phyloP scores from a whole-genome alignment of 2,797 vertebrate species.

The Cetoscarus ocellatus region DNA sequence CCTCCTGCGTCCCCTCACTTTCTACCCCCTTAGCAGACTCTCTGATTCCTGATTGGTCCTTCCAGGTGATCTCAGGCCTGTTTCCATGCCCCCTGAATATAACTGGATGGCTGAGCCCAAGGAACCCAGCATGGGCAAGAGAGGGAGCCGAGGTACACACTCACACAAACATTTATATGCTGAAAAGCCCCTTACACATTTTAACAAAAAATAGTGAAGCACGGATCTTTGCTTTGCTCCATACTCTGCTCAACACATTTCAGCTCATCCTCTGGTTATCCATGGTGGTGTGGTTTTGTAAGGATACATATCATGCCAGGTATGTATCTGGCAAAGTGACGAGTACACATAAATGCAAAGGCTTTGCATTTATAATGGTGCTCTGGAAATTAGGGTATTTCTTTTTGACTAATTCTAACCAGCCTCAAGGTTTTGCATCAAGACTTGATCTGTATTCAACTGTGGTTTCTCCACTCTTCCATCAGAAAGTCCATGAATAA shows the following conservation, averaged over 20 bases:
- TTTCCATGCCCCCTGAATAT: slow-evolving; percentile 91
- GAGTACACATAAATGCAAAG: slow-evolving; percentile 69
- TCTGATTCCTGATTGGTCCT: slow-evolving; percentile 81
- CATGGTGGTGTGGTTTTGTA: slow-evolving; percentile 74
- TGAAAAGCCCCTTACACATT: slow-evolving; percentile 4
- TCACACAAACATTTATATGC: slow-evolving; percentile 46
- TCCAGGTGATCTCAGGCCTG: slow-evolving; percentile 93
- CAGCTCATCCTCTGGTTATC: slow-evolving; percentile 72
- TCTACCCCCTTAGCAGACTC: slow-evolving; percentile 43
- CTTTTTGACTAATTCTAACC: slow-evolving; percentile 55
- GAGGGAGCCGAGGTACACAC: slow-evolving; percentile 90
- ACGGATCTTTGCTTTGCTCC: slow-evolving; percentile 61
- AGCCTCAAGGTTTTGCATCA: slow-evolving; percentile 50
- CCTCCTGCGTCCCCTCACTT: slow-evolving; percentile 6
- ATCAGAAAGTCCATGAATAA: slow-evolving; percentile 79
- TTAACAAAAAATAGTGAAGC: slow-evolving; percentile 5
- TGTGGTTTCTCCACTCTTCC: slow-evolving; percentile 57
- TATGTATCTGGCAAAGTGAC: slow-evolving; percentile 70
- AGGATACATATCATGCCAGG: slow-evolving; percentile 73
- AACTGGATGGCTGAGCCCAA: slow-evolving; percentile 91
- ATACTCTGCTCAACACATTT: slow-evolving; percentile 70
- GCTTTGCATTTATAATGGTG: slow-evolving; percentile 70
- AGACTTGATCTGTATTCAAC: slow-evolving; percentile 69
- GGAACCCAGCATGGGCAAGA: slow-evolving; percentile 90
- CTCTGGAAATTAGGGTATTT: slow-evolving; percentile 56